Evolutionary conservation across 1,140 invertebrate genomes (phyloP).

Genomic region (Cecropterus lyciades): DNA sequence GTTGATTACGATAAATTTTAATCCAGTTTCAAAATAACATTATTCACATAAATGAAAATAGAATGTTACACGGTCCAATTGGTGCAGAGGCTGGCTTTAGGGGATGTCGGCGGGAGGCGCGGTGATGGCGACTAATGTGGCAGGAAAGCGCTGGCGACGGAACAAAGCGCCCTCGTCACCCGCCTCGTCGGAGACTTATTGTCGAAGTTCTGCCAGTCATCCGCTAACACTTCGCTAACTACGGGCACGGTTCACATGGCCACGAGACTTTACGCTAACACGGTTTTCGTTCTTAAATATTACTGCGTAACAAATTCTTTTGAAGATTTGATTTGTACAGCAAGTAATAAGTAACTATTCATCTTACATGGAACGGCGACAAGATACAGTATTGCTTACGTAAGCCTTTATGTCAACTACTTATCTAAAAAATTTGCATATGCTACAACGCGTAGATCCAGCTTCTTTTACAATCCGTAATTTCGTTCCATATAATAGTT

Average conservation of each 20-base stretch:
- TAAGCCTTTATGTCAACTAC: no score
- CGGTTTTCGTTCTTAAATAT: neutral
- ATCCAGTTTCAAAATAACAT: no score
- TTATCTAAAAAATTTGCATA: no score
- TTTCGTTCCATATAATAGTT: no score
- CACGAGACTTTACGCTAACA: neutral
- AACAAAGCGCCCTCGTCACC: slow-evolving; percentile 1
- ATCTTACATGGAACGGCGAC: no score
- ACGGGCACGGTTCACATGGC: neutral
- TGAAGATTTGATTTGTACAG: neutral
- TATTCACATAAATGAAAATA: no score
- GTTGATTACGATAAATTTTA: no score
- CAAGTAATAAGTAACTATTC: no score
- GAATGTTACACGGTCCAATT: neutral
- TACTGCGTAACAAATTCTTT: neutral
- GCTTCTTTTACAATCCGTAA: no score
- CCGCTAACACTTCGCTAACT: slow-evolving; percentile 18
- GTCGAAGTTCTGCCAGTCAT: slow-evolving; percentile 16
- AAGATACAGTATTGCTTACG: no score
- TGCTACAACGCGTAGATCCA: no score
- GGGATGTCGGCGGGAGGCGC: no score
- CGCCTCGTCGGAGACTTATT: slow-evolving; percentile 8
- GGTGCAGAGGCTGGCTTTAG: neutral
- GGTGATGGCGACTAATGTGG: slow-evolving; percentile 16
- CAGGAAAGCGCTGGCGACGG: slow-evolving; percentile 6